These are phyloP conservation scores for Aurelia sp. DNA, from an alignment of 30 jellyfish, hydroid and myxozoan species.

Conservation along the genomic window DNA sequence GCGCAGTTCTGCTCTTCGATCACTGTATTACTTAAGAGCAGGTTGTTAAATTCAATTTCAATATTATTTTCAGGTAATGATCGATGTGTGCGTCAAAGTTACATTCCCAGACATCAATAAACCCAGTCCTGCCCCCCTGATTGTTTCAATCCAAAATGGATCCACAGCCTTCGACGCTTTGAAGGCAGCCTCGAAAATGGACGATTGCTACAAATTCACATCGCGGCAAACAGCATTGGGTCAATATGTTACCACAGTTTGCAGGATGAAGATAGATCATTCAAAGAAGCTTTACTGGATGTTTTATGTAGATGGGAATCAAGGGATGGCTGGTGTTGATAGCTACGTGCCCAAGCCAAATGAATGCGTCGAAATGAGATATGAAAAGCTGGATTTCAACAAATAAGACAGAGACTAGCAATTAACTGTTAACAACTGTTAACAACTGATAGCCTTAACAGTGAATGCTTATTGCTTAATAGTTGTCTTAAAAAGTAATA, in stretches of 20 bases:
- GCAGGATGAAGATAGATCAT: background rate
- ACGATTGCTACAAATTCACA: slow-evolving; percentile 22
- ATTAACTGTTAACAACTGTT: too few species aligned
- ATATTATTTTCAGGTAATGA: background rate
- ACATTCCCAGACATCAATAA: slow-evolving; percentile 49
- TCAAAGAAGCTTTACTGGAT: slow-evolving; percentile 50
- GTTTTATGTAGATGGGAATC: slow-evolving; percentile 45
- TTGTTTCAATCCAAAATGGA: slow-evolving; percentile 19
- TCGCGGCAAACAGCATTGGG: slow-evolving; percentile 52
- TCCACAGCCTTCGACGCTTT: slow-evolving; percentile 56
- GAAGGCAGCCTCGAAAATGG: slow-evolving; percentile 25
- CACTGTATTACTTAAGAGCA: too few species aligned
- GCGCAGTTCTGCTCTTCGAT: too few species aligned
- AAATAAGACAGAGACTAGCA: background rate
- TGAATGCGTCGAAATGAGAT: slow-evolving; percentile 40
- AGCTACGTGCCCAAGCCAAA: slow-evolving; percentile 15
- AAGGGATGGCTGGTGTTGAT: slow-evolving; percentile 16
- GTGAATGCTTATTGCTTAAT: too few species aligned
- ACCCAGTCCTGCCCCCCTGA: slow-evolving; percentile 28
- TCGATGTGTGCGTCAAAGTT: slow-evolving; percentile 47
- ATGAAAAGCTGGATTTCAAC: background rate
- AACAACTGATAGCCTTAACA: too few species aligned
- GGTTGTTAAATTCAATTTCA: too few species aligned
- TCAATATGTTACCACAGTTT: slow-evolving; percentile 16
- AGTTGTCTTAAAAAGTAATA: too few species aligned